Evolutionary conservation across 2,797 vertebrate species (phyloP).

Genomic region (Limnodromus scolopaceus): DNA sequence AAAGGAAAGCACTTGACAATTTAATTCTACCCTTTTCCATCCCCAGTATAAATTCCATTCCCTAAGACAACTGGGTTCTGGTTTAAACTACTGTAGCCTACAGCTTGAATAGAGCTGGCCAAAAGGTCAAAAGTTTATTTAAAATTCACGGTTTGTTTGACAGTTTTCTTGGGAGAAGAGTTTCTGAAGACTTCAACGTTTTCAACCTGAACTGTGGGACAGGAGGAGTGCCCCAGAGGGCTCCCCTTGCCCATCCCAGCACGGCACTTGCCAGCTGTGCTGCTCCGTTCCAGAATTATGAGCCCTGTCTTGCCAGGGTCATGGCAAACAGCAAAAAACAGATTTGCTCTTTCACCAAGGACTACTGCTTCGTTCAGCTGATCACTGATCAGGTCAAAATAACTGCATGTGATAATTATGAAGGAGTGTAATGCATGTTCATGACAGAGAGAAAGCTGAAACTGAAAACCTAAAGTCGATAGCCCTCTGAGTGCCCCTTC

Average conservation of each 20-base stretch:
- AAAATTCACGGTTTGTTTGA: not conserved
- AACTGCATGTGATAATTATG: not conserved
- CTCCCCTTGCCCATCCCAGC: not conserved
- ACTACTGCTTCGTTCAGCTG: not conserved
- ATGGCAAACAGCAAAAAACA: not conserved
- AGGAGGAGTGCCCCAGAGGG: not conserved
- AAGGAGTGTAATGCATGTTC: not conserved
- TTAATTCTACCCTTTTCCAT: not conserved
- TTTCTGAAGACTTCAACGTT: not conserved
- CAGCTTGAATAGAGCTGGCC: not conserved
- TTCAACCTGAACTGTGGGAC: not conserved
- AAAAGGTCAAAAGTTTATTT: not conserved
- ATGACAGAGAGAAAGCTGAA: not conserved
- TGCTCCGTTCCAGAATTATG: not conserved
- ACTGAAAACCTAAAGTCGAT: not conserved
- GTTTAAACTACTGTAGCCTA: not conserved
- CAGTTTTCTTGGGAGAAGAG: not conserved
- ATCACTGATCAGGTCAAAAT: not conserved
- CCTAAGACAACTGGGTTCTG: not conserved
- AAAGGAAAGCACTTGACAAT: not conserved
- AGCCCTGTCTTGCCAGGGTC: not conserved
- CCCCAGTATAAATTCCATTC: not conserved
- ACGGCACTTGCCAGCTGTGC: rapidly evolving
- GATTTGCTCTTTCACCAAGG: not conserved
- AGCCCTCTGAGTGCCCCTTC: not conserved